phyloP scores from a whole-genome alignment of 2,888 invertebrate genomes.

The Agrilus mali region DNA sequence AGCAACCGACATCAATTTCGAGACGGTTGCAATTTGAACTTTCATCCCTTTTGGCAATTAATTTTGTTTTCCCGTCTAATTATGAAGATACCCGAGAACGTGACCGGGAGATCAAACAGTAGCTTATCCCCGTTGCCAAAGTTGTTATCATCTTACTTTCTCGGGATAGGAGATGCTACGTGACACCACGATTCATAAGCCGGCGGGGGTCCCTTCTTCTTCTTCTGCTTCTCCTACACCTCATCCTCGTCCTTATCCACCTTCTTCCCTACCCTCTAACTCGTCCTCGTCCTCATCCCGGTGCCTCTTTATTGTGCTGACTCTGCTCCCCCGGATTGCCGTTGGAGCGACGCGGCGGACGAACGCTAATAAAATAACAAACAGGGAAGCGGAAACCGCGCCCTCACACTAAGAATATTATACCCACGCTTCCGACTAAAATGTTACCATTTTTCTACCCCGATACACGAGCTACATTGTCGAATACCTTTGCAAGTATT shows the following conservation, averaged over 20 bases:
- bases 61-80: too few species aligned
- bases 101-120: constrained; percentile 11
- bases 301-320: constrained; percentile 17
- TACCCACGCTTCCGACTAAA: too few species aligned
- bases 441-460: too few species aligned
- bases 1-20: too few species aligned
- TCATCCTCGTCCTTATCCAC: too few species aligned
- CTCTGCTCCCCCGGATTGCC: constrained; percentile 21
- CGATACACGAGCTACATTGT: too few species aligned
- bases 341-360: constrained; percentile 21
- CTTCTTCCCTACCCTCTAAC: too few species aligned
- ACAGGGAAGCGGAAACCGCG: constrained; percentile 25
- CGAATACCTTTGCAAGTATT: too few species aligned
- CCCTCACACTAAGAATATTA: constrained; percentile 10
- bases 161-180: constrained; percentile 12
- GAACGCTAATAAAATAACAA: constrained; percentile 25
- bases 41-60: too few species aligned
- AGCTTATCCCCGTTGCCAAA: constrained; percentile 7
- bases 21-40: too few species aligned
- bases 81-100: constrained; percentile 10
- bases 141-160: constrained; percentile 13
- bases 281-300: constrained; percentile 12
- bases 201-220: constrained; percentile 13
- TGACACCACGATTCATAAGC: constrained; percentile 19
- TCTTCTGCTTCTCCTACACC: constrained; percentile 15